Evolutionary conservation across 2,888 invertebrate species (phyloP), one percentile per base, ranked within the genome.

Genomic region (Acholoe squamosa): DNA sequence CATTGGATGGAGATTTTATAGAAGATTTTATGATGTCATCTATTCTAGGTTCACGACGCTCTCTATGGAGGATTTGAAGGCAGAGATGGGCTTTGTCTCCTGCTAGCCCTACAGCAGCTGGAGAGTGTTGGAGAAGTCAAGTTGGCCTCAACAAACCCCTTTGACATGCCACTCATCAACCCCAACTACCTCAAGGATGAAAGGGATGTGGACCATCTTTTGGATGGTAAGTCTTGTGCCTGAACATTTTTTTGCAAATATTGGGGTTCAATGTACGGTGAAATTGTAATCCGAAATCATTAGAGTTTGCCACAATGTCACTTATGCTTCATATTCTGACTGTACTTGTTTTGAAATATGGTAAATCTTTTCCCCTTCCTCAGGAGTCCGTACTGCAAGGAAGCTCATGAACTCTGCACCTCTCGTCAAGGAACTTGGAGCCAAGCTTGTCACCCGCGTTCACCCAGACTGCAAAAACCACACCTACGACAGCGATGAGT

Each of bases 141-240:
- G 19, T 34, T 84, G 25, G 16, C 22, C 14, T 84, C 84, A 51
- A 25, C 43, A 14, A 84, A 84, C 43, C 84, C 84, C 16, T 84
- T 84, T 84, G 84, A 84, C 84, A 19, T 33, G 33, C 84, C 84
- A 12, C 16, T 84, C 12, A 84, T 84, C 33, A 25, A 84, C 34
- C 84, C 84, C 43, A 16, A 43, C 14, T 84, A 84, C 43, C 84
- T 84, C 34, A 33, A 12, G 0, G n/a, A 84, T 0, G 19, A 84
- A 1, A 84, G 0, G 5, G 84, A 84, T 43, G 43, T 84, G 10
- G 43, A 84, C 1, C 5, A n/a, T 1, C 43, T 84, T 12, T 1
- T 84, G 10, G 84, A 84, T 10, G 84, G 84, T 84, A 84, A 84
- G 7, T n/a, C n/a, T n/a, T n/a, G n/a, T n/a, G n/a, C n/a, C n/a